phyloP scores from a whole-genome alignment of 37 sponge, comb jelly and placozoan genomes.

The Ianthella basta region DNA sequence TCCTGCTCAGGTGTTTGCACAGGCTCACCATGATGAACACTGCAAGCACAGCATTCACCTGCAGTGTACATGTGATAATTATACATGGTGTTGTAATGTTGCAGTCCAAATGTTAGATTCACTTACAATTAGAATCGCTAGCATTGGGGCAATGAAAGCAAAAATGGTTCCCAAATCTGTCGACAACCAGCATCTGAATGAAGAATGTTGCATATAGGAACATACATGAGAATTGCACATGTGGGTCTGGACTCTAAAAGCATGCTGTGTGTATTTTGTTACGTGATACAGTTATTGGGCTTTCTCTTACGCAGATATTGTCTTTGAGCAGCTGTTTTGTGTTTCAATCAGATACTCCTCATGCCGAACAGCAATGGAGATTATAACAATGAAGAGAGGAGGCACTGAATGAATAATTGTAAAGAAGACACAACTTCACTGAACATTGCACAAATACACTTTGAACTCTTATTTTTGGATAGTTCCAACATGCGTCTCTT shows the following conservation, averaged over 20 bases:
- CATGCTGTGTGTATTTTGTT: not conserved
- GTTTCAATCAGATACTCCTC: not conserved
- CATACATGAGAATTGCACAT: not conserved
- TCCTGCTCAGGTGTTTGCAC: not conserved
- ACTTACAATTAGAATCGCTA: not conserved
- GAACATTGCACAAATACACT: not conserved
- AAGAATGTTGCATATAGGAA: too few relatives aligned
- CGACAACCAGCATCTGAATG: constrained; percentile 26
- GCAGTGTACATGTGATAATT: not conserved
- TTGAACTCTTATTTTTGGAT: too few relatives aligned
- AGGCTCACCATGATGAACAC: constrained; percentile 22
- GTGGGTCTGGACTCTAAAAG: not conserved
- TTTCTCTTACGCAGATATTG: too few relatives aligned
- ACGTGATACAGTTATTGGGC: too few relatives aligned
- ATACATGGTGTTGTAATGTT: not conserved
- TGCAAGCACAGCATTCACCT: constrained; percentile 16
- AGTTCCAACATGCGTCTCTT: not conserved
- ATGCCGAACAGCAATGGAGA: constrained; percentile 30
- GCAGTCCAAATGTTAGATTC: too few relatives aligned
- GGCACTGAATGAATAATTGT: not conserved
- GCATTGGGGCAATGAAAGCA: constrained; percentile 22
- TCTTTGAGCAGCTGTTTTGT: too few relatives aligned
- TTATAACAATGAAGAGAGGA: not conserved
- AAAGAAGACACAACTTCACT: not conserved
- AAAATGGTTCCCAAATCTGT: constrained; percentile 17